phyloP scores from a whole-genome alignment of 2,797 vertebrate species.

The Lepilemur septentrionalis region DNA sequence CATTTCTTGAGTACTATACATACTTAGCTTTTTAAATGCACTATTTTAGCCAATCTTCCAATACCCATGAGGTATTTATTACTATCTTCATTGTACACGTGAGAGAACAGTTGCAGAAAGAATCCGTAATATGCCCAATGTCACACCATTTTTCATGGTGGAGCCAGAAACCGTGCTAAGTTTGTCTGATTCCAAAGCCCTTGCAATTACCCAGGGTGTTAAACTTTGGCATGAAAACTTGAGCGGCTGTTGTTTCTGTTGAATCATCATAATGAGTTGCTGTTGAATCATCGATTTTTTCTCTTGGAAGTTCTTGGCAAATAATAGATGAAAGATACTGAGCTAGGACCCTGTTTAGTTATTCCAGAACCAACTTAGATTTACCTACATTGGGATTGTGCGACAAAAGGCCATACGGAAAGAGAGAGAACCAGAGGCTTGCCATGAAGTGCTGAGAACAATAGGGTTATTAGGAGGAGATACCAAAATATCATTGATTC shows the following conservation, averaged over 20 bases:
- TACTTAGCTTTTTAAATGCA: neutral
- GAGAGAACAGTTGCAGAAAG: neutral
- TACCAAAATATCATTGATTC: slow-evolving; percentile 59
- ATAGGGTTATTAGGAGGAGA: slow-evolving; percentile 48
- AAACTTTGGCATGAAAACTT: neutral
- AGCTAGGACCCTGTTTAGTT: neutral
- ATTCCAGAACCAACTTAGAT: neutral
- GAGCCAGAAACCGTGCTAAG: neutral
- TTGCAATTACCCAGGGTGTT: neutral
- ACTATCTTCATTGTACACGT: neutral
- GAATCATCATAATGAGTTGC: neutral
- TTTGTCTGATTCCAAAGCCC: neutral
- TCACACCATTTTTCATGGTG: neutral
- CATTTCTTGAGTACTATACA: neutral
- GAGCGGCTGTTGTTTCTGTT: neutral
- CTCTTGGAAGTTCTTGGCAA: neutral
- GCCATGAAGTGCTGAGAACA: slow-evolving; percentile 44
- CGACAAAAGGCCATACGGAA: neutral
- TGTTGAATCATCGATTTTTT: neutral
- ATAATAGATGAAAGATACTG: neutral
- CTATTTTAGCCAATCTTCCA: neutral
- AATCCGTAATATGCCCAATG: neutral
- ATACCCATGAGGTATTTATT: neutral
- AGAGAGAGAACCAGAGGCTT: slow-evolving; percentile 46
- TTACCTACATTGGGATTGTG: neutral